phyloP scores from a whole-genome alignment of 1,140 invertebrate species.

The Aphaenogaster floridana region DNA sequence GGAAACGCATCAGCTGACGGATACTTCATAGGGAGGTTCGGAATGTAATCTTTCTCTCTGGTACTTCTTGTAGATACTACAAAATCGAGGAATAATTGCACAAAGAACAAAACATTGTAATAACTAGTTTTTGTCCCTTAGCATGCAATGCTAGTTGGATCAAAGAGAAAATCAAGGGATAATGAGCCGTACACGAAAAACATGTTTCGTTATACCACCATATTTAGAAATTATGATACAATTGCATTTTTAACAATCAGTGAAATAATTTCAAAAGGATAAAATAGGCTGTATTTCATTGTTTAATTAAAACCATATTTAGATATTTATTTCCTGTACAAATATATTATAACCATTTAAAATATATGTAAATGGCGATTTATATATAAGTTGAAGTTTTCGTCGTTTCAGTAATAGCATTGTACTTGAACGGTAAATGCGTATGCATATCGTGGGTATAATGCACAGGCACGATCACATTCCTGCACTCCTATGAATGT shows the following conservation, averaged over 20 bases:
- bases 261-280: neutral
- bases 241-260: neutral
- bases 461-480: constrained; percentile 68
- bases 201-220: constrained; percentile 9
- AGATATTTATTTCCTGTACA: neutral
- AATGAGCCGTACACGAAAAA: neutral
- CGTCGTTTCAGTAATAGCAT: neutral
- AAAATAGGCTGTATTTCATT: neutral
- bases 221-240: constrained; percentile 8
- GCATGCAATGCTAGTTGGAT: constrained; percentile 10
- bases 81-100: constrained; percentile 40
- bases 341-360: constrained; percentile 2
- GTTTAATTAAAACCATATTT: neutral
- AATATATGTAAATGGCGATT: neutral
- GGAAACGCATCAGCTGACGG: constrained; percentile 43
- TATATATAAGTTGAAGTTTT: constrained; percentile 43
- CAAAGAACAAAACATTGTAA: constrained; percentile 31
- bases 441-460: constrained; percentile 75
- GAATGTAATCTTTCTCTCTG: constrained; percentile 41
- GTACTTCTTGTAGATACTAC: constrained; percentile 18
- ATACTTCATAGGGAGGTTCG: constrained; percentile 24
- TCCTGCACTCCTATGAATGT: constrained; percentile 81
- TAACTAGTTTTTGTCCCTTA: constrained; percentile 30
- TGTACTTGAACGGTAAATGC: constrained; percentile 43
- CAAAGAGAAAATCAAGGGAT: constrained; percentile 5